These are phyloP conservation scores for Thaumetopoea pityocampa DNA, from an alignment of 1,140 invertebrate species.

Conservation along the genomic window DNA sequence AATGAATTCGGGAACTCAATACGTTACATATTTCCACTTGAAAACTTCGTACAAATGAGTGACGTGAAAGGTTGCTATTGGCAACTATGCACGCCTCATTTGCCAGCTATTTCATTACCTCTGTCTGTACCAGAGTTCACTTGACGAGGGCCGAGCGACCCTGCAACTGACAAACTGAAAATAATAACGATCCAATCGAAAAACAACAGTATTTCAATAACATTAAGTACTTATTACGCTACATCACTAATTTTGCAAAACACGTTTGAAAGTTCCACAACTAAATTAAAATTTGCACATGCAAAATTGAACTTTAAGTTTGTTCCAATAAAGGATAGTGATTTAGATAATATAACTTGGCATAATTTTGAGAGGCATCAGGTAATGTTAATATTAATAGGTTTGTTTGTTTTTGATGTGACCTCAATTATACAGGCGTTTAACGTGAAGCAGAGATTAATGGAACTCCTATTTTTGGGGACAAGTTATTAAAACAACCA, in stretches of 20 bases:
- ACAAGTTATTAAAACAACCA: conserved; percentile 36
- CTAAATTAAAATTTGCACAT: conserved; percentile 8
- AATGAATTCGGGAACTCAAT: no score
- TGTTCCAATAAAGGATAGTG: conserved; percentile 1
- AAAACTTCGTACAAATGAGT: conserved; percentile 30
- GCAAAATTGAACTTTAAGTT: conserved; percentile 22
- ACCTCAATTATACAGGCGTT: conserved; percentile 58
- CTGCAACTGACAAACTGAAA: conserved; percentile 24
- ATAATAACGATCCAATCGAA: conserved; percentile 14
- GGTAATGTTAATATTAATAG: conserved; percentile 50
- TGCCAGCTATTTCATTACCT: conserved; percentile 70
- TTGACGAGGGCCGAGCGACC: conserved; percentile 63
- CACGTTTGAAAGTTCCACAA: conserved; percentile 23
- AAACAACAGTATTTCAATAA: conserved; percentile 14
- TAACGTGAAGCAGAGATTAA: conserved; percentile 57
- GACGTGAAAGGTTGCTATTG: conserved; percentile 61
- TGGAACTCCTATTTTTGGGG: no score
- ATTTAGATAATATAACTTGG: conserved; percentile 15
- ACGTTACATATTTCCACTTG: conserved; percentile 15
- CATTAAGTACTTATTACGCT: conserved; percentile 12
- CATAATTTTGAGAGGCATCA: conserved; percentile 36
- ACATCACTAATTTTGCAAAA: conserved; percentile 15
- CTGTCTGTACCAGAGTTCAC: conserved; percentile 55
- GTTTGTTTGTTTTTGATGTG: conserved; percentile 60
- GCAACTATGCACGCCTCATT: conserved; percentile 65